A percentile compares a stretch with the other conserved stretches of the same genome.
These are phyloP conservation scores for Meriones psammophilus DNA, from an alignment of 2,797 vertebrate species.

Conservation along the genomic window DNA sequence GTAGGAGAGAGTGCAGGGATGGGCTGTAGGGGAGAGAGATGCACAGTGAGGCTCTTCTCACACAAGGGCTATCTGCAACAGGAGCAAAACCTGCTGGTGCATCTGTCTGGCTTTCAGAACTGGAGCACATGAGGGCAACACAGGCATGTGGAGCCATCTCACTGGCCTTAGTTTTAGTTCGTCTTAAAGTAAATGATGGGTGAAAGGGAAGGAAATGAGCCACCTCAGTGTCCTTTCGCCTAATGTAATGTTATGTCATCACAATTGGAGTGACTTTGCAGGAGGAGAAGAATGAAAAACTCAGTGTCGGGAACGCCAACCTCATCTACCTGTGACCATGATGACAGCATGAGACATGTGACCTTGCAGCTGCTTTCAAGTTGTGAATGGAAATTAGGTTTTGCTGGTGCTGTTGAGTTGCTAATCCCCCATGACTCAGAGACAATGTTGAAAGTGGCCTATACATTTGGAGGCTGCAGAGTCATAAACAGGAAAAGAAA, in stretches of 20 bases:
- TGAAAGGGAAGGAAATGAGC: background rate
- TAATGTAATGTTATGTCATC: background rate
- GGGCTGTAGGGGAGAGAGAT: background rate
- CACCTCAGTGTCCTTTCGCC: background rate
- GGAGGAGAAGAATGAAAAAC: background rate
- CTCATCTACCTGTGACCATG: background rate
- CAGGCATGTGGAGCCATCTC: background rate
- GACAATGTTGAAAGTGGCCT: background rate
- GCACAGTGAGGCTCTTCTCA: background rate
- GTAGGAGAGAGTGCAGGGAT: background rate
- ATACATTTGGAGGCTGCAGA: background rate
- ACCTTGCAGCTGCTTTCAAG: background rate
- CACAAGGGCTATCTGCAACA: background rate
- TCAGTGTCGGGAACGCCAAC: background rate
- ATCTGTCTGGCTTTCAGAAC: background rate
- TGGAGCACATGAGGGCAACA: background rate
- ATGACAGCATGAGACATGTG: no score
- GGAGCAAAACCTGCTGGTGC: background rate
- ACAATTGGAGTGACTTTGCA: slow-evolving; percentile 28
- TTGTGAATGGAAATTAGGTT: background rate
- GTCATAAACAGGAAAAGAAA: background rate
- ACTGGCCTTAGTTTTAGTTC: background rate
- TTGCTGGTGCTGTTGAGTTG: background rate
- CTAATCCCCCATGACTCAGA: background rate
- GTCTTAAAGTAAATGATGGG: slow-evolving; percentile 52